Evolutionary conservation across 2,797 vertebrate species (phyloP), one percentile per base, ranked within the genome.

Genomic region (Darevskia nairensis): DNA sequence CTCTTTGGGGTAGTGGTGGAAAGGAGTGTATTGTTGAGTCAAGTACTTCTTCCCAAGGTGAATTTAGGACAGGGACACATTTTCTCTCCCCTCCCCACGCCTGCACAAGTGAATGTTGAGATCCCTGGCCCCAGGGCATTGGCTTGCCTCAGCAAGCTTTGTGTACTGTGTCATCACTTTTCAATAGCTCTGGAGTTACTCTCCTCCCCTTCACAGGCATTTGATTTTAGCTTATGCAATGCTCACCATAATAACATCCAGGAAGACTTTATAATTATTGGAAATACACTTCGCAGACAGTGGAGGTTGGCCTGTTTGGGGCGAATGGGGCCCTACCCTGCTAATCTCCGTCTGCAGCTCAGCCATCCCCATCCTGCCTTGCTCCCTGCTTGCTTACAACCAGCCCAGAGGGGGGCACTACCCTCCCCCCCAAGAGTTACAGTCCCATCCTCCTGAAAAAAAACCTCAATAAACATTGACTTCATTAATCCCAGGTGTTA

Each of bases 91-190:
- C 92, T 91, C 93, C 50, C 50, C 50, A 55, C 50, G 3, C 50
- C 50, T 55, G 50, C 50, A 55, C 77, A 87, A 92, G 89, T 89
- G 85, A 13, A 23, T 6, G 92, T 94, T 90, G 89, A 91, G 96
- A 94, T 93, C 91, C 94, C 88, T 95, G 89, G 94, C 96, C 96
- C 1, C 84, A 82, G 92, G 96, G 0, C 61, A 74, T 23, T 8
- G 91, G 85, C 96, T 94, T 97, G 96, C 94, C 88, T 3, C 64
- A 92, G 92, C 96, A 96, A 91, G 95, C 94, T 80, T 79, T 59
- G 55, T 82, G 88, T 91, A 89, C 64, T 90, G 87, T 92, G 90
- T 91, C 94, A 89, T 93, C 93, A 93, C 92, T 74, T 91, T 83
- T 82, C 59, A 72, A 90, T 80, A 78, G 92, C 86, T 93, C 93